Evolutionary conservation across 92 coral and sea anemone genomes (phyloP).

Genomic region (Paragorgia papillata): DNA sequence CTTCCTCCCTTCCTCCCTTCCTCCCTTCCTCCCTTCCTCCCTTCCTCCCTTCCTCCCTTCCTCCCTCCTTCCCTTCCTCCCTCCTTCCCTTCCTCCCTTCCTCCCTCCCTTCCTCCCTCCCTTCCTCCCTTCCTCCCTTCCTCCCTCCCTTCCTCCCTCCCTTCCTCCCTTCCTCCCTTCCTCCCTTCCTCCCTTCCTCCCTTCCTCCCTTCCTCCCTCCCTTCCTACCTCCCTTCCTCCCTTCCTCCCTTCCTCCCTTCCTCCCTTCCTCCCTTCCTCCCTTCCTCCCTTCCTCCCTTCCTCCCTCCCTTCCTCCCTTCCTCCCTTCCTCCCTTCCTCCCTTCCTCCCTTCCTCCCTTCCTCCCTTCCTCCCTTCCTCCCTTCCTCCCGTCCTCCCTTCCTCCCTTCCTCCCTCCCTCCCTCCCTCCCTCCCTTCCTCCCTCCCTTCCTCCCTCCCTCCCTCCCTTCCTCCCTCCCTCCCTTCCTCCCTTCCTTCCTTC

Average conservation of each 20-base stretch:
- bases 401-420: too few relatives aligned
- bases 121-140: not conserved
- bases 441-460: too few relatives aligned
- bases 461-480: too few relatives aligned
- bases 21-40: not conserved
- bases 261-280: not conserved
- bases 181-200: not conserved
- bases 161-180: not conserved
- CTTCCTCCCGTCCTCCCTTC: too few relatives aligned
- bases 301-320: not conserved
- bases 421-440: too few relatives aligned
- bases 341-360: not conserved
- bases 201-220: not conserved
- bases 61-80: not conserved
- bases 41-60: not conserved
- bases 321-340: not conserved
- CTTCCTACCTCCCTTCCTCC: not conserved
- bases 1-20: not conserved
- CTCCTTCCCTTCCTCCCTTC: not conserved
- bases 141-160: not conserved
- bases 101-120: constrained; percentile 1
- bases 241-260: not conserved
- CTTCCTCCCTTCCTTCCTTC: not conserved
- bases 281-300: not conserved
- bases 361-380: not conserved